Evolutionary conservation across 2,797 vertebrate genomes (phyloP), one percentile per base, ranked within the genome.

Genomic region (Euthynnus affinis): DNA sequence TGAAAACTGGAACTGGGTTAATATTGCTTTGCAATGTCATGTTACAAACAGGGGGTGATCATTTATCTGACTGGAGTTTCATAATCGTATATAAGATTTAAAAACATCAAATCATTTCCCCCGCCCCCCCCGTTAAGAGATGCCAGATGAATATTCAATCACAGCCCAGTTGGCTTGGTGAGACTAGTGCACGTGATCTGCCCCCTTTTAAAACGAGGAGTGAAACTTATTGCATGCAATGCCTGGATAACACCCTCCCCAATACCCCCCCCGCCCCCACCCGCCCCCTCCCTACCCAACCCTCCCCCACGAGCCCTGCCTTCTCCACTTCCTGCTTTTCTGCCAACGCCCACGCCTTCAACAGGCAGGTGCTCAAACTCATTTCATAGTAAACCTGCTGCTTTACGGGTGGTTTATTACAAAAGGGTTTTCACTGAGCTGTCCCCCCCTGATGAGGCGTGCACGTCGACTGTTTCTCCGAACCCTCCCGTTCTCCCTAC

Each of bases 351-450:
- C 94, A 94, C 94, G 93, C 91, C 92, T 53, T 61, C 91, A 84
- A 78, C 94, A 95, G 94, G 93, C 81, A 81, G 89, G 91, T 18
- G 93, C 95, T 94, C 96, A 95, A 95, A 96, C 96, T 92, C 95
- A 93, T 94, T 94, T 95, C 95, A 95, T 96, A 95, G 92, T 95
- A 96, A 96, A 96, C 96, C 96, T 95, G 91, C 87, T 94, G 94
- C 93, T 95, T 95, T 93, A 96, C 75, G 90, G 94, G 88, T 91
- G 95, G 95, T 96, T 96, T 96, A 96, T 95, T 96, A 96, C 94
- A 95, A 96, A 95, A 94, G 91, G 86, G 91, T 93, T 95, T 93
- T 71, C 57, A n/a, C 82, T 88, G 95, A 93, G 92, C 92, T 23
- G 55, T 69, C 71, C 91, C 89, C 76, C 83, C 93, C 94, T 89